Percentiles rank a stretch among this genome's conserved stretches.
These are phyloP conservation scores for Agrilus biguttatus DNA, from an alignment of 2,888 invertebrate genomes.

Conservation along the genomic window DNA sequence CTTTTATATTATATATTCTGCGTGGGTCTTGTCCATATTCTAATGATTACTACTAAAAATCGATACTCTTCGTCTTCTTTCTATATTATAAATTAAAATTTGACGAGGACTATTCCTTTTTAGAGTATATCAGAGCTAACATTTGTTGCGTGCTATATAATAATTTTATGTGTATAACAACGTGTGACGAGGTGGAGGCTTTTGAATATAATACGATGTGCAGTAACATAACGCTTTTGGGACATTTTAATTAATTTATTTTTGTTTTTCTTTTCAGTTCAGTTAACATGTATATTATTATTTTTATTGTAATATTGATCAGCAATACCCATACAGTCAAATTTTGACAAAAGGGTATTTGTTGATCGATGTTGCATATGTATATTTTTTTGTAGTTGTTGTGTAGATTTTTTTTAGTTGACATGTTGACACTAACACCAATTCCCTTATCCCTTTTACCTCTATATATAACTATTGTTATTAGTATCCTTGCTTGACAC, in stretches of 20 bases:
- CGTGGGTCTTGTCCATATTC: conserved; percentile 2
- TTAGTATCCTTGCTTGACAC: conserved; percentile 28
- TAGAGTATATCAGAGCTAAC: too few relatives aligned
- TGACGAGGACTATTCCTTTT: too few relatives aligned
- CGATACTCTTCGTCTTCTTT: too few relatives aligned
- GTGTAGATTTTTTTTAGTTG: conserved; percentile 6
- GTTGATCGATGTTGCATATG: conserved; percentile 5
- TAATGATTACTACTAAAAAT: conserved; percentile 1
- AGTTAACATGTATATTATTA: background rate
- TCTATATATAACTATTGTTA: conserved; percentile 13
- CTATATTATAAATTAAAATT: too few relatives aligned
- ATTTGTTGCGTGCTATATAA: too few relatives aligned
- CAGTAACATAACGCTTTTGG: background rate
- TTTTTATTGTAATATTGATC: background rate
- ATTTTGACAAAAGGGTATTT: conserved; percentile 3
- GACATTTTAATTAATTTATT: conserved; percentile 9
- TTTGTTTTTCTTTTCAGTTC: conserved; percentile 6
- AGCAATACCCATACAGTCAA: background rate
- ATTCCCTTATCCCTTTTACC: conserved; percentile 14
- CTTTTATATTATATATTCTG: conserved; percentile 2
- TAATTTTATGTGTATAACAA: too few relatives aligned
- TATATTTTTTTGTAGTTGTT: conserved; percentile 5
- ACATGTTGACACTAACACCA: conserved; percentile 25
- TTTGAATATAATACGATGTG: background rate
- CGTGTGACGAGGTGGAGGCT: too few relatives aligned